A percentile compares a stretch with the other conserved stretches of the same genome.
Evolutionary conservation across 92 coral and sea anemone genomes (phyloP).

Genomic region (Palythoa grandiflora): DNA sequence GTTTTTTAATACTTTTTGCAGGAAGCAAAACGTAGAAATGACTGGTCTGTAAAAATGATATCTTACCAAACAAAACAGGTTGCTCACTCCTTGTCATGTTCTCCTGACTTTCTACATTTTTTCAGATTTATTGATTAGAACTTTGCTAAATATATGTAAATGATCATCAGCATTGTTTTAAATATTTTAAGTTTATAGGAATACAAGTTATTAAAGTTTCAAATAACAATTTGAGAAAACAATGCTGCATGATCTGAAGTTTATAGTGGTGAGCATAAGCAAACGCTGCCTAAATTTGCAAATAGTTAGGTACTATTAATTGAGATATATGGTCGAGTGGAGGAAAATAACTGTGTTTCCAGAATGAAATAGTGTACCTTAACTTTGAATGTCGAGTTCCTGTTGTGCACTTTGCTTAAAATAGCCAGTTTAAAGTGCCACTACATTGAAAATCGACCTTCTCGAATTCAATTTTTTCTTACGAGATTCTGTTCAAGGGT

Average conservation of each 20-base stretch:
- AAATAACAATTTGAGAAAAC: background rate
- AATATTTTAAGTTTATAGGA: background rate
- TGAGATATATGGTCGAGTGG: background rate
- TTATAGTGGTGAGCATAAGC: background rate
- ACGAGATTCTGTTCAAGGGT: no score
- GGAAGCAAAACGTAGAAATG: background rate
- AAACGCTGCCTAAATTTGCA: background rate
- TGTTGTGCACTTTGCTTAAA: conserved; percentile 19
- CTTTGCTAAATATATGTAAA: background rate
- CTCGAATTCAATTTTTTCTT: no score
- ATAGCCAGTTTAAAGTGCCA: background rate
- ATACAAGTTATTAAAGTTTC: background rate
- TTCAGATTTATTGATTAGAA: background rate
- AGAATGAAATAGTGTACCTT: background rate
- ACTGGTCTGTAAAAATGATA: background rate
- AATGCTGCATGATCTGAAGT: background rate
- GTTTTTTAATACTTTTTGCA: background rate
- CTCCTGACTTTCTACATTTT: background rate
- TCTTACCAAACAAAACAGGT: background rate
- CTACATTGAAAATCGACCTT: no score
- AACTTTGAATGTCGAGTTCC: background rate
- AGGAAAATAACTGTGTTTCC: background rate
- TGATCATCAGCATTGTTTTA: background rate
- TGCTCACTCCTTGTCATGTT: background rate
- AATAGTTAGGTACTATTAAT: background rate